Conservation (phyloP, 2,797 vertebrate species). For the Chrysocyon brachyurus region DNA sequence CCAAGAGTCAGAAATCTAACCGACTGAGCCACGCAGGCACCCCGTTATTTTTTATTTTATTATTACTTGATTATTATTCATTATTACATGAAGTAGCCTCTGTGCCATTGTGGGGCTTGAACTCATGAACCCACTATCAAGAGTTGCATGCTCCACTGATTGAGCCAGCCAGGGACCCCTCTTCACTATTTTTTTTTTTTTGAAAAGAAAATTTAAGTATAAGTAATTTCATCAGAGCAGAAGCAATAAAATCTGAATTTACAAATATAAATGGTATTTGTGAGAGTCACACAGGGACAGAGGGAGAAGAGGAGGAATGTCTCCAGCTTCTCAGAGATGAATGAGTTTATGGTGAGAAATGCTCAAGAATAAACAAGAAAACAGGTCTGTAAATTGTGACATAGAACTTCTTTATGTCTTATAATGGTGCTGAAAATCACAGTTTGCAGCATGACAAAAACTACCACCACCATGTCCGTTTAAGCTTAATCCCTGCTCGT, state of each 20-base stretch:
- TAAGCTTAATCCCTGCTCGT: not conserved
- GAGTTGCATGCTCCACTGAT: not conserved
- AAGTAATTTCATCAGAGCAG: not conserved
- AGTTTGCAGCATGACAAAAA: constrained; percentile 26
- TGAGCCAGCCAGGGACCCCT: not conserved
- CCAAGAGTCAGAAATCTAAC: not conserved
- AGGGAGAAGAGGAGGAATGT: not conserved
- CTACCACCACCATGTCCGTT: not conserved
- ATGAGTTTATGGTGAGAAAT: constrained; percentile 12
- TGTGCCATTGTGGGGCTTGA: not conserved
- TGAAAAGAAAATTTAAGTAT: constrained; percentile 1
- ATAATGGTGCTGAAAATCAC: constrained; percentile 36
- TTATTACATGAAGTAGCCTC: not conserved
- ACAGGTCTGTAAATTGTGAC: not conserved
- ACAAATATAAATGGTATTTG: not conserved
- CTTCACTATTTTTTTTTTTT: not conserved
- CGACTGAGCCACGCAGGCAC: not conserved
- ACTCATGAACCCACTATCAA: not conserved
- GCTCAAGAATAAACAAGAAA: constrained; percentile 11
- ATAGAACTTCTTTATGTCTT: not conserved
- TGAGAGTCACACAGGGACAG: not conserved
- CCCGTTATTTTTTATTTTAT: not conserved
- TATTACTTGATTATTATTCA: not conserved
- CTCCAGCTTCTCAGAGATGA: not conserved
- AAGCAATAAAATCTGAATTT: not conserved